Conservation (phyloP, 2,113 vertebrate species). For the Apteryx mantelli region DNA sequence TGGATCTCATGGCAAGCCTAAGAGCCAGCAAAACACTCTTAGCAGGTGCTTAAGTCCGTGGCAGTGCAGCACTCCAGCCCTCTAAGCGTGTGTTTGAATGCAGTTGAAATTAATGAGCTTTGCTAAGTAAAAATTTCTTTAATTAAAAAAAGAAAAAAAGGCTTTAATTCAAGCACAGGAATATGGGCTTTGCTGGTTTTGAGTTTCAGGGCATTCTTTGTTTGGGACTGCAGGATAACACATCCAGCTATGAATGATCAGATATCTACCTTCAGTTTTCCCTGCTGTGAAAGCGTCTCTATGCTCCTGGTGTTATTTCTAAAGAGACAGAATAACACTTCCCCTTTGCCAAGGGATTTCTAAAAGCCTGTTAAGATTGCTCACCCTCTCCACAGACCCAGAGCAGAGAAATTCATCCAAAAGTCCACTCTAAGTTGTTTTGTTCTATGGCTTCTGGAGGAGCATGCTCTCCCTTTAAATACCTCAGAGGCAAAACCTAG, state of each 20-base stretch:
- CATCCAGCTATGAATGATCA: not conserved
- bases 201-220: not conserved
- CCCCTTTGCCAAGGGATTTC: not conserved
- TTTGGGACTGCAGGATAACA: not conserved
- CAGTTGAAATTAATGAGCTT: not conserved
- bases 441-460: not conserved
- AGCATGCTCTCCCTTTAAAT: not conserved
- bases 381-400: not conserved
- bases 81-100: not conserved
- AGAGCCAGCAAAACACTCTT: not conserved
- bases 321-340: not conserved
- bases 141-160: no score
- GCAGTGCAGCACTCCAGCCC: not conserved
- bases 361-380: constrained; percentile 2
- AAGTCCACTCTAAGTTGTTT: not conserved
- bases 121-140: not conserved
- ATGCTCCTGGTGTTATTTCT: constrained; percentile 2
- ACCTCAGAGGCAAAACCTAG: not conserved
- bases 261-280: not conserved
- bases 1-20: not conserved
- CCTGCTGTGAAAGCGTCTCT: constrained; percentile 1
- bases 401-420: not conserved
- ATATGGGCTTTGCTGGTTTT: not conserved
- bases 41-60: not conserved
- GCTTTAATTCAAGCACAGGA: not conserved